Conservation (phyloP, 1,140 invertebrate species). For the Drosophila kepulauana region DNA sequence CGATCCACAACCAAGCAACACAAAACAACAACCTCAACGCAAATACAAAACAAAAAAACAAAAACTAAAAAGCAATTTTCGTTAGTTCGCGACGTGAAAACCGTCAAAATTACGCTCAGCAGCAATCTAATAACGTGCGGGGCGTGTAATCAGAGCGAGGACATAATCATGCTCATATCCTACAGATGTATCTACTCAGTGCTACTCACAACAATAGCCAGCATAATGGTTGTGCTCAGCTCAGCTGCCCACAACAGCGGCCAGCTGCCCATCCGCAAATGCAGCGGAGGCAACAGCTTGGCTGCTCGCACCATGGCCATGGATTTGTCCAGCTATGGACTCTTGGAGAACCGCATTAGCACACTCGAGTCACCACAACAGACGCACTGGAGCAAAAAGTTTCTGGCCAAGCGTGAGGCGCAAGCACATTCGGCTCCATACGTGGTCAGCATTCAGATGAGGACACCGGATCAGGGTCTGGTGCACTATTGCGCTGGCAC, state of each 20-base stretch:
- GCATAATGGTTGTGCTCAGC: conserved; percentile 77
- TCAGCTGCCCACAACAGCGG: conserved; percentile 55
- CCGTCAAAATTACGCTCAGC: conserved; percentile 70
- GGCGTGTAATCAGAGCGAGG: conserved; percentile 75
- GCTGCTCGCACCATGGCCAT: conserved; percentile 52
- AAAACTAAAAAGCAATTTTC: conserved; percentile 16
- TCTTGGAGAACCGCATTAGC: conserved; percentile 74
- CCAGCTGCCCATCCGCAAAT: conserved; percentile 67
- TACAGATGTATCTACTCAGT: conserved; percentile 73
- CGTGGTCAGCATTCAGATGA: conserved; percentile 81
- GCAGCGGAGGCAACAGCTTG: conserved; percentile 41
- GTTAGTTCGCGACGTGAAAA: conserved; percentile 20
- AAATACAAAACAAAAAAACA: conserved; percentile 4
- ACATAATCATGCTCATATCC: conserved; percentile 74
- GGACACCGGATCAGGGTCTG: conserved; percentile 69
- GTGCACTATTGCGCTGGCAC: conserved; percentile 83
- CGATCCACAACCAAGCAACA: conserved; percentile 21
- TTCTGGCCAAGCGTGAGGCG: conserved; percentile 79
- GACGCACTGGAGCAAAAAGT: conserved; percentile 74
- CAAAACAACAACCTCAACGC: not conserved
- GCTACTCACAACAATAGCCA: conserved; percentile 68
- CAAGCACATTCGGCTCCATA: conserved; percentile 79
- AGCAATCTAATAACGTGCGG: conserved; percentile 60
- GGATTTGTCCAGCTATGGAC: conserved; percentile 59
- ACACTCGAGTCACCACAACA: conserved; percentile 64